Evolutionary conservation across 2,797 vertebrate species (phyloP).

Genomic region (Eutrigla gurnardus): DNA sequence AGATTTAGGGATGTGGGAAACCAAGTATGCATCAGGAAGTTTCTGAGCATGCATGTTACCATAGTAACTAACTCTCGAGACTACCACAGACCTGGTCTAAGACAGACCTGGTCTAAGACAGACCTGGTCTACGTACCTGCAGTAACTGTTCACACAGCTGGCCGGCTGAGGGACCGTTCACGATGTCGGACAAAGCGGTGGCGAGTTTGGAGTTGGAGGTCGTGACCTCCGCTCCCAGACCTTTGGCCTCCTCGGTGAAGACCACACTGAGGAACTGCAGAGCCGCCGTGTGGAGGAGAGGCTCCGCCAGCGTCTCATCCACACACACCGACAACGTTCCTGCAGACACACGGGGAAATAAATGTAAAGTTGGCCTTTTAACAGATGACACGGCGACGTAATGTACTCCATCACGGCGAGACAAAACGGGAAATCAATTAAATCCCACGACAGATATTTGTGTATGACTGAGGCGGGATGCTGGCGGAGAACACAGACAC

Average conservation of each 20-base stretch:
- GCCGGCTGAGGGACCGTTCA: constrained; percentile 80
- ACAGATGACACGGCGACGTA: constrained; percentile 46
- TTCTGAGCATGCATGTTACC: no score
- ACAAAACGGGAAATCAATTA: constrained; percentile 49
- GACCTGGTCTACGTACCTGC: constrained; percentile 82
- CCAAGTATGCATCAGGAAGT: no score
- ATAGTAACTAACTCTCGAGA: no score
- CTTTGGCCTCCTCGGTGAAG: constrained; percentile 88
- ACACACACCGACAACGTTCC: constrained; percentile 87
- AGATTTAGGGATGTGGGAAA: no score
- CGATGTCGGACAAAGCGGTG: constrained; percentile 76
- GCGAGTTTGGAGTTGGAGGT: neutral
- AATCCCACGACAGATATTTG: constrained; percentile 57
- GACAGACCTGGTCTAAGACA: no score
- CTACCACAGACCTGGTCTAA: no score
- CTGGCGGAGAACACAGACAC: constrained; percentile 32
- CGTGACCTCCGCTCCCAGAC: constrained; percentile 48
- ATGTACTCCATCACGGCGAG: constrained; percentile 20
- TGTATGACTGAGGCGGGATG: constrained; percentile 42
- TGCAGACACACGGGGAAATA: constrained; percentile 60
- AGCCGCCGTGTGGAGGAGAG: constrained; percentile 81
- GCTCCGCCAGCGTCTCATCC: constrained; percentile 66
- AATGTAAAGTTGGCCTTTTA: constrained; percentile 23
- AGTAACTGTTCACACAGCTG: constrained; percentile 88
- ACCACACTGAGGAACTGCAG: constrained; percentile 89